Base-by-base conservation (phyloP, 2,113 vertebrate species). In the Serinus canaria region DNA sequence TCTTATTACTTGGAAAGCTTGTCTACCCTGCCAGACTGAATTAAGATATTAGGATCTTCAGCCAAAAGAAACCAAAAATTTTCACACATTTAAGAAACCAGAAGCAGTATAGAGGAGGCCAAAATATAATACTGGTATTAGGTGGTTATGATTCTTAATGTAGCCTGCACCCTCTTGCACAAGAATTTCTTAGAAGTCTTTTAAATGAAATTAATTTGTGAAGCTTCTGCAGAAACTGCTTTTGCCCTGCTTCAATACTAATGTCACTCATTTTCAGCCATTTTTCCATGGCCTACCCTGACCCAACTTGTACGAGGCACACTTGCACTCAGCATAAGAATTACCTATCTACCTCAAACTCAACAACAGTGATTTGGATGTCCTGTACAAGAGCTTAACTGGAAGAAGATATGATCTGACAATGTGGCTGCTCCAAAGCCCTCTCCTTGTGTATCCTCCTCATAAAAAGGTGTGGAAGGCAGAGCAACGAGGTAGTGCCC, bases 81-180 rank as follows among this genome's bases (percentile, higher is more conserved):
- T 74, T 60, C 21, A 49, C 15, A 35, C 53, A 78, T 22, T 37
- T 76, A 28, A n/a, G n/a, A 77, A 85, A 66, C 21, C 19, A 78
- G 47, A 44, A 59, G 33, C 46, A 44, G 4, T 25, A 39, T 20
- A 86, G 30, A 83, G 19, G 17, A 64, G 30, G 35, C 43, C 4
- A 1, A 83, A 30, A 68, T 69, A 6, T 23, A 76, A 9, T 21
- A n/a, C 11, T 55, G 20, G 5, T 31, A 35, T 89, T 74, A 59
- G 28, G 27, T 28, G 7, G 31, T 31, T 90, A 33, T 9, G 21
- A 56, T 64, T 85, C 21, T 16, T 55, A 44, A 63, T 0, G 0
- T 9, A 27, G 23, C 0, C 2, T 27, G 35, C 35, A 56, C 27
- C n/a, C 0, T 4, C 10, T 72, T 82, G 62, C 2, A 0, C 8